Evolutionary conservation across 1,140 invertebrate species (phyloP), one percentile per base, ranked within the genome.

Genomic region (Triops longicaudatus): DNA sequence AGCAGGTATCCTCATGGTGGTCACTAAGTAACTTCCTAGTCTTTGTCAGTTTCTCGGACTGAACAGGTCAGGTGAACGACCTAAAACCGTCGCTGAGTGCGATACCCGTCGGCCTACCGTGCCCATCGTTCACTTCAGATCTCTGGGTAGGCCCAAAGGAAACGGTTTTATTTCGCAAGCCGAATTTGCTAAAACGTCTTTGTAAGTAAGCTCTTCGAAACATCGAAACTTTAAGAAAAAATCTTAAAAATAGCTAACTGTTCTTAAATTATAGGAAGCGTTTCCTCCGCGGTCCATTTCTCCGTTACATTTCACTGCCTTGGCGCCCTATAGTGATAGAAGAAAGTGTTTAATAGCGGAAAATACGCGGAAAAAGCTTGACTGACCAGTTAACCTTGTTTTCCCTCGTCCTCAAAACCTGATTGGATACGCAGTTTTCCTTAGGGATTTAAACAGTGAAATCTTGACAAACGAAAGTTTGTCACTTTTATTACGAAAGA

Each of bases 401-500:
- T 63, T 63, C 22, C 50, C 50, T 63, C 17, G 50, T 63, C 50
- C 50, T 14, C 50, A 17, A n/a, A 63, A 63, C 50, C 50, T 63
- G 50, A 63, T 63, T 63, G 0, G 50, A 14, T 14, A 63, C 50
- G 50, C 50, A 5, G 10, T 63, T n/a, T 63, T 63, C 22, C 17
- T 22, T 22, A 17, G 22, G 17, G 1, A n/a, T 17, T 22, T 14
- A 1, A 63, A 22, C 50, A n/a, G n/a, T 22, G n/a, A 63, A 22
- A 17, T 63, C 5, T 17, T n/a, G 22, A 63, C 14, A 22, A 22
- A 22, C 14, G 22, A 50, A 63, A 63, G 50, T 17, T 22, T 63
- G 50, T 63, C 50, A 14, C 50, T 7, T 7, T 4, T 37, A 2
- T 4, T 37, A 37, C 31, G 31, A 37, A 37, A 82, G 77, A 72